These are phyloP conservation scores for Marisa cornuarietis DNA, from an alignment of 1,140 invertebrate species.

Conservation along the genomic window DNA sequence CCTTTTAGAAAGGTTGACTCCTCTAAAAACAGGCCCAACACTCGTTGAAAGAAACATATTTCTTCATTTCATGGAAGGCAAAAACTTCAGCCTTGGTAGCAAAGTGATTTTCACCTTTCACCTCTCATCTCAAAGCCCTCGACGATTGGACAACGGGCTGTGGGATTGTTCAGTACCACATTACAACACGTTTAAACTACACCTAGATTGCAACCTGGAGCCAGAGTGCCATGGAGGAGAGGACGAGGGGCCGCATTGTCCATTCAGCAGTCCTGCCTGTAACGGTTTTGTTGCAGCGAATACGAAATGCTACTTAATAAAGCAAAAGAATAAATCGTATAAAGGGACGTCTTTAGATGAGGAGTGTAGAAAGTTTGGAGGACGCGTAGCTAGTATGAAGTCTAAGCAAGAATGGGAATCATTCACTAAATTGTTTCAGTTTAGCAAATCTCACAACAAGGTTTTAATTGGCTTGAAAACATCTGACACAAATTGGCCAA, in stretches of 20 bases:
- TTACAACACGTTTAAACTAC: neutral
- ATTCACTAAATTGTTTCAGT: neutral
- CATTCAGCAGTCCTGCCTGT: conserved; percentile 12
- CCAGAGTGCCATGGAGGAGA: neutral
- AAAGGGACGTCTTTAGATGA: neutral
- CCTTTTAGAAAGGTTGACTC: neutral
- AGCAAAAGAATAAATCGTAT: neutral
- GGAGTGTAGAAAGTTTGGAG: neutral
- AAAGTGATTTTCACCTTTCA: neutral
- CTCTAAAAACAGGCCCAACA: neutral
- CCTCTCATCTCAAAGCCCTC: neutral
- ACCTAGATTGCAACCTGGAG: conserved; percentile 16
- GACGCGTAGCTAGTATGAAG: conserved; percentile 7
- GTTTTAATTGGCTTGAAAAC: neutral
- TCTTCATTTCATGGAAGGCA: neutral
- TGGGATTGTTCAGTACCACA: neutral
- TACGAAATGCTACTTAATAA: neutral
- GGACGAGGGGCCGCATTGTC: conserved; percentile 5
- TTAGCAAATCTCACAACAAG: neutral
- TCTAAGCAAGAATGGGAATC: neutral
- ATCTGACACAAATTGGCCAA: neutral
- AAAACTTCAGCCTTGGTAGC: neutral
- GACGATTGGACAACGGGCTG: neutral
- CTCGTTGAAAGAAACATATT: neutral
- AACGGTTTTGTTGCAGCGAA: neutral